Evolutionary conservation across 2,888 invertebrate genomes (phyloP).

Genomic region (Mythimna vitellina): DNA sequence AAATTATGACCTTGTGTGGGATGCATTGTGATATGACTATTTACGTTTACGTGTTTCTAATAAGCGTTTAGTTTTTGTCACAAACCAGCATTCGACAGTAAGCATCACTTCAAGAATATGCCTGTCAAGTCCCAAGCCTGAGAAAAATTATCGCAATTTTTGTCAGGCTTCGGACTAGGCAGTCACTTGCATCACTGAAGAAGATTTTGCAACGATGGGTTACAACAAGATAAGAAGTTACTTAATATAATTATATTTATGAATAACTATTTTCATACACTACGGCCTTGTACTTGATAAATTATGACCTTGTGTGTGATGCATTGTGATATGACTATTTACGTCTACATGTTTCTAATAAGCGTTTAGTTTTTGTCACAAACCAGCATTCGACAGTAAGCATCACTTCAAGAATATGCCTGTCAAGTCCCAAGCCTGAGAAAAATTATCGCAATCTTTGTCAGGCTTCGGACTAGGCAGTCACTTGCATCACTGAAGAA

Average conservation of each 20-base stretch:
- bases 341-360: no score
- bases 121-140: neutral
- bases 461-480: no score
- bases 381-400: neutral
- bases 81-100: no score
- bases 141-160: neutral
- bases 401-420: neutral
- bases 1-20: no score
- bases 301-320: no score
- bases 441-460: neutral
- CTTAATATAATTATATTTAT: no score
- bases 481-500: no score
- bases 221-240: neutral
- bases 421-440: neutral
- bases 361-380: neutral
- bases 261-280: no score
- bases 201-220: neutral
- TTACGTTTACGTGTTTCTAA: neutral
- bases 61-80: neutral
- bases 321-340: neutral
- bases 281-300: no score
- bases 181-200: neutral
- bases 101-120: neutral
- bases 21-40: neutral
- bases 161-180: neutral